Evolutionary conservation across 1,140 invertebrate genomes (phyloP).

Genomic region (Heliconius hermathena): DNA sequence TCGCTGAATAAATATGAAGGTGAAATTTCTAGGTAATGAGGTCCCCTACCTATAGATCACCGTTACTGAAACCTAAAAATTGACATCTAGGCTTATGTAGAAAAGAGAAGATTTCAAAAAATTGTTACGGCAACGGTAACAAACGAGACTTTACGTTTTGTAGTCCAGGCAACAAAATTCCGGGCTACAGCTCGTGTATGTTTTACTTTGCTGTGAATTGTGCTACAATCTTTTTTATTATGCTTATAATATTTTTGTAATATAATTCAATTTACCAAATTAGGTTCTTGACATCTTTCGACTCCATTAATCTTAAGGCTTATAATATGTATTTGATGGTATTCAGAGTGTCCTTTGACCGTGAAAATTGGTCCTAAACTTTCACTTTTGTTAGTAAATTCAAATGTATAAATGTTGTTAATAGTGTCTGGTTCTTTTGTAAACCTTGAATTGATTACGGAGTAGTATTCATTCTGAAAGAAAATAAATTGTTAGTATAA

Average conservation of each 20-base stretch:
- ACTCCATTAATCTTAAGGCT: slow-evolving; percentile 2
- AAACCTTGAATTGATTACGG: not conserved
- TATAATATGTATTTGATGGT: slow-evolving; percentile 1
- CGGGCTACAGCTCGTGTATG: no score
- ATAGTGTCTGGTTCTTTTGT: slow-evolving; percentile 3
- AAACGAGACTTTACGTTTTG: no score
- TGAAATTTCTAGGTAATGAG: no score
- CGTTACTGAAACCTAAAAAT: no score
- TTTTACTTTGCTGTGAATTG: no score
- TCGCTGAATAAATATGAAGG: no score
- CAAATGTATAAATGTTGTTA: not conserved
- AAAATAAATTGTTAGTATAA: not conserved
- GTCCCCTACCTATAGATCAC: no score
- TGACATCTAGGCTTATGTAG: no score
- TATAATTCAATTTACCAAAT: slow-evolving; percentile 8
- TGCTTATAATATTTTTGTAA: not conserved
- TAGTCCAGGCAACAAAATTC: no score
- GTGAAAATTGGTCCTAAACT: not conserved
- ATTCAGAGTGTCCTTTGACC: not conserved
- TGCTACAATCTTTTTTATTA: no score
- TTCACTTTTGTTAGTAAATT: not conserved
- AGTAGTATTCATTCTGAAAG: not conserved
- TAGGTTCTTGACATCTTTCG: slow-evolving; percentile 9
- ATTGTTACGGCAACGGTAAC: no score
- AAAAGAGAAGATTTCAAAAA: no score